Base-by-base conservation (phyloP, 2,113 vertebrate genomes). In the Toxotes jaculatrix region DNA sequence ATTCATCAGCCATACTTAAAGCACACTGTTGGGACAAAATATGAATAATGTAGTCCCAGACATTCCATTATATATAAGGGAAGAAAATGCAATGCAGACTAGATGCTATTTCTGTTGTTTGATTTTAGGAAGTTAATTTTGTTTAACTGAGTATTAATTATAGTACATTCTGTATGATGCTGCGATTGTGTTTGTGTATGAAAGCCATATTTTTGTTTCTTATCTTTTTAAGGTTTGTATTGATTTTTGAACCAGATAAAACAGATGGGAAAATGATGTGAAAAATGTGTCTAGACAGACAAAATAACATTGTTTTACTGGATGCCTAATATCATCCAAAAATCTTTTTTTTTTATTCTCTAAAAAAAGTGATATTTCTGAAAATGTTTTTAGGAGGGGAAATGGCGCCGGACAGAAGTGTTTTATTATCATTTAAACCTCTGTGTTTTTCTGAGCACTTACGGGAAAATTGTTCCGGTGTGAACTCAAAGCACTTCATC, bases 401-500 rank as follows among this genome's bases (percentile, higher is more conserved):
- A 82, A 77, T 57, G 38, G 65, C 67, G 47, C 53, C 62, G 69
- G 83, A 78, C 83, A 79, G 49, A 83, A 82, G 56, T 79, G 84
- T 74, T 90, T 91, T 66, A 12, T 89, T 86, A 59, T 82, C 56
- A 73, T 89, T 86, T 80, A 77, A 77, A 81, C 84, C 61, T 90
- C 49, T 87, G 77, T 84, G 63, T 72, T 91, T 93, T 83, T 85
- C 76, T 47, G 77, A 93, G 93, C 93, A 95, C 94, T 94, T 94
- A 93, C 47, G 47, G 66, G 90, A 83, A 27, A 93, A 81, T 70
- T 67, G 82, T 93, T 88, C 79, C 66, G 73, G 23, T 75, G 78
- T 89, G 90, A 92, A 92, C 89, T 92, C 78, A 74, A 90, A 93
- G 91, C 93, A 94, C 94, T 93, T 92, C 89, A 88, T 87, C 75